phyloP scores from a whole-genome alignment of 2,113 vertebrate genomes.

The Sterrhoptilus dennistouni region DNA sequence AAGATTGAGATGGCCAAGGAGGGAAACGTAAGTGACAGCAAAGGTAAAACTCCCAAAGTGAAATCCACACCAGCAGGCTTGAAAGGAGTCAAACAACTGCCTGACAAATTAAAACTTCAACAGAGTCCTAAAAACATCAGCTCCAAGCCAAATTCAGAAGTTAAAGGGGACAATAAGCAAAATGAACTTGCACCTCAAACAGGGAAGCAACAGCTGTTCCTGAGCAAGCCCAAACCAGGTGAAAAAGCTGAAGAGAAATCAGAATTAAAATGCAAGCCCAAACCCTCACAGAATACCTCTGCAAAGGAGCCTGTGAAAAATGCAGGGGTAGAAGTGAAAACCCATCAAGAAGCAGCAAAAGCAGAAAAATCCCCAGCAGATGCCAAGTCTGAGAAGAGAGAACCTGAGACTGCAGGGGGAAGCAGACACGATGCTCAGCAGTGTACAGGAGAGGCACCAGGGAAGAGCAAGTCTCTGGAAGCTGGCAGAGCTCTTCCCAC shows the following conservation, averaged over 20 bases:
- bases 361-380: background rate
- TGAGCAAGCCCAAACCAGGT: background rate
- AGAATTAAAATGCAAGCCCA: background rate
- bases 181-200: background rate
- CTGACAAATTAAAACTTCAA: background rate
- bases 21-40: background rate
- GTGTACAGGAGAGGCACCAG: background rate
- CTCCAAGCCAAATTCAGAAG: background rate
- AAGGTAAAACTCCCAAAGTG: background rate
- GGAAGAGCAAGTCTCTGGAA: background rate
- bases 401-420: background rate
- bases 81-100: background rate
- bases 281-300: background rate
- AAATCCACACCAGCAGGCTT: background rate
- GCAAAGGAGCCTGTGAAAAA: background rate
- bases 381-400: background rate
- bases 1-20: background rate
- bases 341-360: background rate
- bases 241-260: conserved; percentile 14
- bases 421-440: background rate
- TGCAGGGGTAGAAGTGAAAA: background rate
- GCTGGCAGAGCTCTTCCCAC: background rate
- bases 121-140: background rate
- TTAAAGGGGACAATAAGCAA: background rate
- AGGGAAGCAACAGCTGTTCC: background rate